Evolutionary conservation across 2,797 vertebrate species (phyloP), one percentile per base, ranked within the genome.

Genomic region (Erethizon dorsatum): DNA sequence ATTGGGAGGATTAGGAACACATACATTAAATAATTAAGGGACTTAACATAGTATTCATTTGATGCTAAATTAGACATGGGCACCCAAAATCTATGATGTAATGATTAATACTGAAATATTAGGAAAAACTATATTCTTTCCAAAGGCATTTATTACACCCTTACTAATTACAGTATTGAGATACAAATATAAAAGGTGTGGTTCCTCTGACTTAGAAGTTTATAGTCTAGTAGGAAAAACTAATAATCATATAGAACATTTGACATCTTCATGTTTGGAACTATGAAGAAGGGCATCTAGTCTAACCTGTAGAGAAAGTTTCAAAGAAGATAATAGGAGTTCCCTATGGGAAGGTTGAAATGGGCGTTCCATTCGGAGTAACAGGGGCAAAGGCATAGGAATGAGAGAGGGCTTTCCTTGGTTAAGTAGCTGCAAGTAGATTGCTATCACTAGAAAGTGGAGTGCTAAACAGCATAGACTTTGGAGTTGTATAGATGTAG

Each of bases 31-130:
- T 88, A 94, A 88, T 67, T 84, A 85, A 90, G 54, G 65, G 59
- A 71, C 18, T 75, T 9, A 85, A 33, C 41, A 41, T 28, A 92
- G 56, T 91, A 82, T 80, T 97, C 28, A 83, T 54, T 90, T 78
- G 37, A 83, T 94, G 50, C 57, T 88, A 95, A 95, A 63, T 92
- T 95, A 97, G 95, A 88, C n/a, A 45, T 69, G 73, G 57, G 41
- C 86, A 52, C 15, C 15, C 37, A 41, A 84, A 85, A 31, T 93
- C 45, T 95, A 37, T 89, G 71, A 33, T 85, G 15, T 17, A 54
- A 13, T 88, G 17, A 71, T 84, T 88, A 87, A 75, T 82, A 95
- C 37, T 45, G 63, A 65, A 89, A 91, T 89, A 71, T 59, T 87
- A 90, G 75, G 77, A 93, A 85, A 79, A 71, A 83, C 7, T 77